Conservation (phyloP, 2,797 vertebrate species). For the Novumbra hubbsi region DNA sequence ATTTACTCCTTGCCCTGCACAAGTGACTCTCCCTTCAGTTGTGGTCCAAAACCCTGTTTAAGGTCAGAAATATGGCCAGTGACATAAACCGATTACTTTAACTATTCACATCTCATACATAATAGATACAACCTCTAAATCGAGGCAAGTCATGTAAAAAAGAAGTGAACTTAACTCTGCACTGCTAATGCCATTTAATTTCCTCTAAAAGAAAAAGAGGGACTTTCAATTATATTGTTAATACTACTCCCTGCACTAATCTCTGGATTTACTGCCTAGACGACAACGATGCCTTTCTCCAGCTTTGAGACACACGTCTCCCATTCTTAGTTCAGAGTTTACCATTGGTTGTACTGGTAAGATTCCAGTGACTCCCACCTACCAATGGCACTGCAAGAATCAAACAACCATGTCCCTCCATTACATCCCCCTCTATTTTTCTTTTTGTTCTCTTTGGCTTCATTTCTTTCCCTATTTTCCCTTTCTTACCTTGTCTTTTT, state of each 20-base stretch:
- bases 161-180: not conserved
- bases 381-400: not conserved
- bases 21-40: not conserved
- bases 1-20: conserved; percentile 17
- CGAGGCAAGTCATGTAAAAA: not conserved
- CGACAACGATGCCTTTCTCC: not conserved
- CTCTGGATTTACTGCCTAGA: not conserved
- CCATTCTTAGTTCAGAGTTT: conserved; percentile 29
- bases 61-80: too few relatives aligned
- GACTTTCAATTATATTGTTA: not conserved
- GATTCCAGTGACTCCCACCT: conserved; percentile 12
- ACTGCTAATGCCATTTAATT: not conserved
- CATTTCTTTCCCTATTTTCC: conserved; percentile 19
- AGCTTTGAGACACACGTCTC: not conserved
- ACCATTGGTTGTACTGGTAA: not conserved
- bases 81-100: too few relatives aligned
- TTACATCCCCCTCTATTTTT: conserved; percentile 1
- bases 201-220: not conserved
- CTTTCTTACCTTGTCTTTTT: not conserved
- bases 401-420: not conserved
- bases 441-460: not conserved
- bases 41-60: too few relatives aligned
- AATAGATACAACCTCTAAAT: not conserved
- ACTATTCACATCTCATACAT: not conserved
- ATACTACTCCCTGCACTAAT: not conserved